These are phyloP conservation scores for Sinotaia quadrata DNA, from an alignment of 2,888 invertebrate species.

Conservation along the genomic window DNA sequence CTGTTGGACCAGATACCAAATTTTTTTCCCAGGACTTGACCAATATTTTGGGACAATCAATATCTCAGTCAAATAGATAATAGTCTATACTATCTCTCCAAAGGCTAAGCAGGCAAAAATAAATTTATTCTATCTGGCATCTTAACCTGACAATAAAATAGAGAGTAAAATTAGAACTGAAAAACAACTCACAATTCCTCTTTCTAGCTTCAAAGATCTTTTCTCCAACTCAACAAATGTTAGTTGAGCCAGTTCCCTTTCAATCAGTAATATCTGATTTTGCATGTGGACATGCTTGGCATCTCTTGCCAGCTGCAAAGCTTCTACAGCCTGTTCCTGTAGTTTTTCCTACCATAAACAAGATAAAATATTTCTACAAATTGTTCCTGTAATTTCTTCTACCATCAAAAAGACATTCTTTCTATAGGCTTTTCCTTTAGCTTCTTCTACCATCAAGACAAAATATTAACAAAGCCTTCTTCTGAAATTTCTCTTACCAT, in stretches of 20 bases:
- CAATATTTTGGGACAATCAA: no score
- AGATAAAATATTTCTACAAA: no score
- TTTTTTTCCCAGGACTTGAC: no score
- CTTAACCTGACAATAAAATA: no score
- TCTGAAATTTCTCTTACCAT: no score
- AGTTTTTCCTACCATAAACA: slow-evolving; percentile 64
- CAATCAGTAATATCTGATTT: slow-evolving; percentile 66
- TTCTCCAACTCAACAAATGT: slow-evolving; percentile 66
- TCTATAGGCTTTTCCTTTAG: neutral
- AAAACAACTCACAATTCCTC: slow-evolving; percentile 53
- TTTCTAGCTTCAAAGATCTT: slow-evolving; percentile 50
- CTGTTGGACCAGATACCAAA: no score
- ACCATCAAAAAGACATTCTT: neutral
- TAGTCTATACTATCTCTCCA: no score
- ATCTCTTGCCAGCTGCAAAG: slow-evolving; percentile 67
- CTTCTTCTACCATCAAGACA: no score
- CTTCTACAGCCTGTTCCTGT: slow-evolving; percentile 70
- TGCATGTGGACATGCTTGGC: slow-evolving; percentile 62
- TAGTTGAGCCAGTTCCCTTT: slow-evolving; percentile 66
- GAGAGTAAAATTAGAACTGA: neutral
- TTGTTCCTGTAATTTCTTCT: neutral
- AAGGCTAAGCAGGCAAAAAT: no score
- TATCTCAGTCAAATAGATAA: no score
- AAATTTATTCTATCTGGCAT: no score
- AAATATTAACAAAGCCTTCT: no score